Percentiles rank a stretch among this genome's conserved stretches.
These are phyloP conservation scores for Montipora capitata DNA, from an alignment of 92 coral and sea anemone genomes.

Conservation along the genomic window DNA sequence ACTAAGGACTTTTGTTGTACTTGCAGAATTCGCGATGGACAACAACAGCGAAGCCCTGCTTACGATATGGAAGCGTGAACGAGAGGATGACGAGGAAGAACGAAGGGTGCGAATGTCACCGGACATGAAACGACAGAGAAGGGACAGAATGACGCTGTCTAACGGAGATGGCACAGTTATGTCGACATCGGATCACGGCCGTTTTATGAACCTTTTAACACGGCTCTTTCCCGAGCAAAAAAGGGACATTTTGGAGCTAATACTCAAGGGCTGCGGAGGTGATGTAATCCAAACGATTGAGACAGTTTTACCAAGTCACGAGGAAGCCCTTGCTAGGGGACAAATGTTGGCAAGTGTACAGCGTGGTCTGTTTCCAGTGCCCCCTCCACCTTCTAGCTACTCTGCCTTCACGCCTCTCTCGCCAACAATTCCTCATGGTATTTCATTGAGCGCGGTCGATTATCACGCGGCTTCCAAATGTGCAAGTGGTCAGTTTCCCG, in stretches of 20 bases:
- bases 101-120: constrained; percentile 69
- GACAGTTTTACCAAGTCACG: constrained; percentile 96
- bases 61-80: constrained; percentile 78
- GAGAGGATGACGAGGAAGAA: constrained; percentile 57
- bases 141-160: constrained; percentile 64
- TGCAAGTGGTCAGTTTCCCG: constrained; percentile 83
- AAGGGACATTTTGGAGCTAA: constrained; percentile 89
- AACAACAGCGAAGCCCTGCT: constrained; percentile 61
- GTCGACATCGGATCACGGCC: constrained; percentile 72
- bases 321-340: constrained; percentile 89
- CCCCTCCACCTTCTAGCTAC: constrained; percentile 75
- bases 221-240: constrained; percentile 97
- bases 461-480: constrained; percentile 80
- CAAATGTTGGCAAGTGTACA: constrained; percentile 71
- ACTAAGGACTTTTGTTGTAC: background rate
- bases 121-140: constrained; percentile 81
- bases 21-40: constrained; percentile 80
- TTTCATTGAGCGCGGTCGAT: constrained; percentile 82
- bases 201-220: constrained; percentile 86
- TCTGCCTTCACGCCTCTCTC: constrained; percentile 86
- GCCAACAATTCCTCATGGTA: constrained; percentile 78
- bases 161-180: constrained; percentile 71
- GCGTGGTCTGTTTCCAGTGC: constrained; percentile 65
- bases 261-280: constrained; percentile 96
- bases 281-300: constrained; percentile 96